phyloP scores from a whole-genome alignment of 2,113 vertebrate species.

The Spheniscus mendiculus region DNA sequence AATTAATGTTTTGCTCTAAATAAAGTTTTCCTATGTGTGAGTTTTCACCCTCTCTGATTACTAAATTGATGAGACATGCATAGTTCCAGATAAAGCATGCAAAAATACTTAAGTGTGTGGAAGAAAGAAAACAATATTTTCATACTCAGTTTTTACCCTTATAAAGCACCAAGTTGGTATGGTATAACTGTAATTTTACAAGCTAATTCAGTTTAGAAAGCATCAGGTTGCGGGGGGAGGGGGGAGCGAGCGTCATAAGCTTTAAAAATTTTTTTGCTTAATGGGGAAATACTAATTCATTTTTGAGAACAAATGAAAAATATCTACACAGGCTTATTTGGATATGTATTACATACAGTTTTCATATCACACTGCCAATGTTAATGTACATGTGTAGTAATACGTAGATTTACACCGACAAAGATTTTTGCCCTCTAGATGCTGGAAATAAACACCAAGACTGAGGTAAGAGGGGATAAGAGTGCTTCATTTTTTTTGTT shows the following conservation, averaged over 20 bases:
- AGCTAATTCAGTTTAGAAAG: not conserved
- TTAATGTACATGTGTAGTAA: not conserved
- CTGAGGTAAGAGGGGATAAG: not conserved
- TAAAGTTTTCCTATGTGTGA: not conserved
- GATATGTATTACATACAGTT: not conserved
- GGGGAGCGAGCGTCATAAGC: not conserved
- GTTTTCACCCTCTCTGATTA: not conserved
- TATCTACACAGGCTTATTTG: not conserved
- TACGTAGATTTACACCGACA: not conserved
- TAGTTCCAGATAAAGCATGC: not conserved
- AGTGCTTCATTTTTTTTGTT: not conserved
- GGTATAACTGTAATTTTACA: not conserved
- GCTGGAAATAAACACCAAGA: not conserved
- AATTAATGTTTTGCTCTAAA: not conserved
- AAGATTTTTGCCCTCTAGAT: not conserved
- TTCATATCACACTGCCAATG: not conserved
- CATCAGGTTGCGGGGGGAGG: not conserved
- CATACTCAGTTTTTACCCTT: not conserved
- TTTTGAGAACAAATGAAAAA: not conserved
- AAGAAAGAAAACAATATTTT: not conserved
- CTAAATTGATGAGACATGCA: not conserved
- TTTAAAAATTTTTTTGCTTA: not conserved
- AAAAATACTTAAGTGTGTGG: not conserved
- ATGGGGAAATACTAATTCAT: not conserved
- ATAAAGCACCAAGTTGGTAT: not conserved